Conservation (phyloP, 2,797 vertebrate species). For the Rhynchonycteris naso region DNA sequence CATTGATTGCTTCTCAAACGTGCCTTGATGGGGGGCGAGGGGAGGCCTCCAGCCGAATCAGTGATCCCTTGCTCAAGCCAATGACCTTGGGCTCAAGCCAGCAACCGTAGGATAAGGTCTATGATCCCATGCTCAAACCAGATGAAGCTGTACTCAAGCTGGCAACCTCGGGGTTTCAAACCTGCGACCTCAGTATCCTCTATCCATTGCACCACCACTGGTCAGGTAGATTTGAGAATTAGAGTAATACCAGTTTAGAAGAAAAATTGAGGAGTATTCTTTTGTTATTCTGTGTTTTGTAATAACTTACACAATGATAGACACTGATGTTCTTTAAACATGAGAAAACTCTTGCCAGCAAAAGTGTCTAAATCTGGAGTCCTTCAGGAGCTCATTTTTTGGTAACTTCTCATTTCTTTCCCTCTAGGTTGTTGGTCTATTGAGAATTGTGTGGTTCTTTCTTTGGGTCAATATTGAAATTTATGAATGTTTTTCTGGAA, state of each 20-base stretch:
- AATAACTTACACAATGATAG: slow-evolving; percentile 1
- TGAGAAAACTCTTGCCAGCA: not conserved
- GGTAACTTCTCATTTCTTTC: not conserved
- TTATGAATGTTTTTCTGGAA: not conserved
- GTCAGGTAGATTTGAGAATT: not conserved
- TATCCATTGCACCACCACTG: too few species aligned
- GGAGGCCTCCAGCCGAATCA: too few species aligned
- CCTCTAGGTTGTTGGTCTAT: not conserved
- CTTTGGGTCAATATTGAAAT: not conserved
- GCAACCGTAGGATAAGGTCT: too few species aligned
- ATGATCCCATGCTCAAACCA: too few species aligned
- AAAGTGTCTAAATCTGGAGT: not conserved
- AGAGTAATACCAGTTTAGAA: not conserved
- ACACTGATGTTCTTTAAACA: not conserved
- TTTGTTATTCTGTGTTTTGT: slow-evolving; percentile 29
- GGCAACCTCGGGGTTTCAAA: too few species aligned
- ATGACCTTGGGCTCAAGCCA: too few species aligned
- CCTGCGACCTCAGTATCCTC: too few species aligned
- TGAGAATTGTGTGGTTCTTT: not conserved
- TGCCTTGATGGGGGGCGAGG: too few species aligned
- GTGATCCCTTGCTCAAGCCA: too few species aligned
- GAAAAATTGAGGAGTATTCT: not conserved
- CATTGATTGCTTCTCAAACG: too few species aligned
- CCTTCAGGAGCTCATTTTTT: not conserved
- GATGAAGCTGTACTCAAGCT: too few species aligned